Evolutionary conservation across 2,797 vertebrate species (phyloP).

Genomic region (Bucorvus abyssinicus): DNA sequence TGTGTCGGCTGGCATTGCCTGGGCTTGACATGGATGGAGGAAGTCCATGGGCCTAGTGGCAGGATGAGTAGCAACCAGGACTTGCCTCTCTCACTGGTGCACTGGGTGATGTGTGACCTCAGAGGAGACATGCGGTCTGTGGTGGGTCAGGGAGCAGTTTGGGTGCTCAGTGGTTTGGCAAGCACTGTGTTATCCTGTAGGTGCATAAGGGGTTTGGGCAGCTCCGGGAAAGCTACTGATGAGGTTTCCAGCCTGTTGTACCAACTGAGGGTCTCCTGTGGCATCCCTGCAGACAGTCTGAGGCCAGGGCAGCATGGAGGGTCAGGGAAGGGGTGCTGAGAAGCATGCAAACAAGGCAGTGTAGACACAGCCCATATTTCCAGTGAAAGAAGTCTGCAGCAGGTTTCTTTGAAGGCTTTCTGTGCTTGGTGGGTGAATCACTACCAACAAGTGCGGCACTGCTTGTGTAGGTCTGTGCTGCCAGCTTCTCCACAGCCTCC

Average conservation of each 20-base stretch:
- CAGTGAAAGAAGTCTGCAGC: neutral
- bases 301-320: neutral
- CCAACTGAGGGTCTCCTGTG: neutral
- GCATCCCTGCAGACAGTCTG: neutral
- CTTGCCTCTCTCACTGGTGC: neutral
- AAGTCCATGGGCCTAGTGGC: neutral
- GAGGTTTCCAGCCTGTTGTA: neutral
- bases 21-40: neutral
- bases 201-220: neutral
- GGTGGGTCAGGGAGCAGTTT: neutral
- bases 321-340: neutral
- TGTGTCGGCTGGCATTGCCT: accelerated
- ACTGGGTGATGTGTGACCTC: accelerated
- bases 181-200: neutral
- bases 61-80: neutral
- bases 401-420: neutral
- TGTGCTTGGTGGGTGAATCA: neutral
- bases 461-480: neutral
- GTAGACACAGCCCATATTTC: accelerated
- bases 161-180: neutral
- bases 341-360: neutral
- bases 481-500: neutral
- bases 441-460: neutral
- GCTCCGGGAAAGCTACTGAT: neutral
- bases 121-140: neutral